Evolutionary conservation across 2,888 invertebrate genomes (phyloP).

Genomic region (Himalopsyche kuldschensis): DNA sequence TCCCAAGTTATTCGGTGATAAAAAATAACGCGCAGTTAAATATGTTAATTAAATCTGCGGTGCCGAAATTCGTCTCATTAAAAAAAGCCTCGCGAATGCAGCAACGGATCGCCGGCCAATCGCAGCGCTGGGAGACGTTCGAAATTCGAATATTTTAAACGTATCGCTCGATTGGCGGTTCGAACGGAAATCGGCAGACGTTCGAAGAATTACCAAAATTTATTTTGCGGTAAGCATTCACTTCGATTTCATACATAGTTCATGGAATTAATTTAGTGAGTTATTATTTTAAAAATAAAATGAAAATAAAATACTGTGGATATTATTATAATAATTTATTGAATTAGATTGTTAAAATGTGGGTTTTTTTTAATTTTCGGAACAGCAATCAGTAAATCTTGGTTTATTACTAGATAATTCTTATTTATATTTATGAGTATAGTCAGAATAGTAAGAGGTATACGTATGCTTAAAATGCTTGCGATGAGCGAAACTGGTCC

Average conservation of each 20-base stretch:
- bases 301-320: no score
- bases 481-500: no score
- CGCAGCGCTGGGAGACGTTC: not conserved
- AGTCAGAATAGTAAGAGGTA: no score
- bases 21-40: not conserved
- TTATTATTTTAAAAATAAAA: no score
- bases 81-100: not conserved
- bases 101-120: not conserved
- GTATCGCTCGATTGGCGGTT: not conserved
- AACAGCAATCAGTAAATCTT: no score
- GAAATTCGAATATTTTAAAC: not conserved
- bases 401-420: no score
- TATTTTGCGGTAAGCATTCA: not conserved
- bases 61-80: not conserved
- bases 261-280: not conserved
- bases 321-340: no score
- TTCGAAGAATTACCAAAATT: not conserved
- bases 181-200: not conserved
- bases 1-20: not conserved
- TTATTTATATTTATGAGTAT: no score
- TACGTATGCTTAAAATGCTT: no score
- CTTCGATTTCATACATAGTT: not conserved
- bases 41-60: not conserved
- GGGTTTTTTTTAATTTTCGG: no score
- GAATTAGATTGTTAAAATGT: no score